Evolutionary conservation across 2,113 vertebrate genomes (phyloP).

Genomic region (Cyprinodon brontotheroides): DNA sequence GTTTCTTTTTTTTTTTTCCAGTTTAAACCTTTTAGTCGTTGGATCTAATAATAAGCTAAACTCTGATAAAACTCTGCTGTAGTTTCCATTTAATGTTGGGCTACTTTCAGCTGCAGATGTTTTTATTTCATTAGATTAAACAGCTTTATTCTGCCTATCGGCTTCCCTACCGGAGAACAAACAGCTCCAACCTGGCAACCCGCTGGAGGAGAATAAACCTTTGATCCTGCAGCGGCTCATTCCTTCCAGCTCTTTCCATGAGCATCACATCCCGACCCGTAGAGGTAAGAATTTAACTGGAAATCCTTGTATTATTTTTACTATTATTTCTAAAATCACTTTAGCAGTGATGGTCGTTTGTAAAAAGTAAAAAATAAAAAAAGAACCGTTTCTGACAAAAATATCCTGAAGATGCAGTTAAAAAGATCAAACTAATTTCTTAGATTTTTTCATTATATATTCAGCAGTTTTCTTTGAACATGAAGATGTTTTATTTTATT

Average conservation of each 20-base stretch:
- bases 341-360: neutral
- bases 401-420: too few relatives aligned
- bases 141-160: neutral
- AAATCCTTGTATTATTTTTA: neutral
- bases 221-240: neutral
- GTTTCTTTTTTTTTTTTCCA: neutral
- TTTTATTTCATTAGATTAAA: neutral
- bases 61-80: neutral
- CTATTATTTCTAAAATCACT: neutral
- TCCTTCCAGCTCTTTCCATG: slow-evolving; percentile 51
- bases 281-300: neutral
- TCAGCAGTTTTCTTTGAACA: neutral
- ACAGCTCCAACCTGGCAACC: slow-evolving; percentile 48
- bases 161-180: neutral
- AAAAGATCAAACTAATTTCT: neutral
- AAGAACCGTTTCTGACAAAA: neutral
- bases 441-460: too few relatives aligned
- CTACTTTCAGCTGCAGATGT: neutral
- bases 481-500: neutral
- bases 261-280: neutral
- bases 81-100: neutral
- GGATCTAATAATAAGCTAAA: too few relatives aligned
- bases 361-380: neutral
- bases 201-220: neutral
- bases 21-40: too few relatives aligned